Base-by-base conservation (phyloP, 2,113 vertebrate species). In the Macrotus californicus region DNA sequence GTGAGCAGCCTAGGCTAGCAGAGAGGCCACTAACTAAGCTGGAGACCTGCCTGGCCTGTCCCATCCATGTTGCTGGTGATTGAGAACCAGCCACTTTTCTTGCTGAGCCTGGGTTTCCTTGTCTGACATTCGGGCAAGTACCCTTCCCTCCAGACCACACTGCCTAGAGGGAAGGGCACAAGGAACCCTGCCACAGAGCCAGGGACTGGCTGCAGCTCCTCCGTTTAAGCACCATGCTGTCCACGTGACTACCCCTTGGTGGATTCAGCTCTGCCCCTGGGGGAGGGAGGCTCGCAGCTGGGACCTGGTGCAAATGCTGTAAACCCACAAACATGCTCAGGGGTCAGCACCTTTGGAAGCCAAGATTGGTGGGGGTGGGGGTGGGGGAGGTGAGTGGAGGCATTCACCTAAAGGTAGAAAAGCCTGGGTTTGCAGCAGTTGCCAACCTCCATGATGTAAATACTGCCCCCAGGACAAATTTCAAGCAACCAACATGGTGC, bases 41-140 rank as follows among this genome's bases (percentile, higher is more conserved):
- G 7, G 46, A 66, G 36, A 66, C 59, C 39, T 2, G 11, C 19
- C 39, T 4, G 41, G 21, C 52, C 19, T 1, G 22, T 3, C 39
- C 85, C 5, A 34, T 13, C 12, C 2, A 7, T 14, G 5, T 3
- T 0, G 19, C 34, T 3, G 11, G 46, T 7, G 16, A 5, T 41
- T 4, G n/a, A 12, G 50, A 41, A 29, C 36, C 8, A 43, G 36
- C n/a, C 21, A 19, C 31, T 86, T 39, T n/a, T 39, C 43, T 56
- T 64, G 34, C 59, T 64, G 4, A 11, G 31, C 41, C 83, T 89
- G 72, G 9, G 19, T 75, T 50, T 59, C 19, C 70, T 36, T 48
- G 72, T 16, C 26, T 22, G 43, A 80, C 5, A 24, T 41, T 64
- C 24, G 48, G 46, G 22, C 24, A 9, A 15, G 29, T 4, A 14